Evolutionary conservation across 37 sponge, comb jelly and placozoan species (phyloP).

Genomic region (Hexactinellida sp.): DNA sequence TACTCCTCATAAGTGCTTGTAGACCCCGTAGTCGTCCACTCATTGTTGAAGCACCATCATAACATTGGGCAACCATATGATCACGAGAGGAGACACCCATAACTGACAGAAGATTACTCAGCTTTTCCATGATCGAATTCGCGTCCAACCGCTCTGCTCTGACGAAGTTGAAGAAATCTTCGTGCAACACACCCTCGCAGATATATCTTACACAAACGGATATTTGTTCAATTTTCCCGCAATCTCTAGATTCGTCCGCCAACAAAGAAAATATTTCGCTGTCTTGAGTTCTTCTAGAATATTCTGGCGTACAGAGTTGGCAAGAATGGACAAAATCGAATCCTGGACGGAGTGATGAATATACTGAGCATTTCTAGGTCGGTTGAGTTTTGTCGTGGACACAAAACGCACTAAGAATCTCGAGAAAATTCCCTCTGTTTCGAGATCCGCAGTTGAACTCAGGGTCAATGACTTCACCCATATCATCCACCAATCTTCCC

Average conservation of each 20-base stretch:
- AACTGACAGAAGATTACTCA: background rate
- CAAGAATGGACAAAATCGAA: background rate
- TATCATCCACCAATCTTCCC: background rate
- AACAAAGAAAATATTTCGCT: background rate
- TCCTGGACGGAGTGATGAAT: background rate
- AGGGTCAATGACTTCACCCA: background rate
- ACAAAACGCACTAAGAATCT: background rate
- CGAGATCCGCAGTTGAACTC: conserved; percentile 6
- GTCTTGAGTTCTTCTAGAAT: background rate
- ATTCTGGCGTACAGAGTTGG: background rate
- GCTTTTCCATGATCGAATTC: background rate
- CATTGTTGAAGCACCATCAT: background rate
- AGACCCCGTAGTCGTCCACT: background rate
- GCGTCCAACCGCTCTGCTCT: background rate
- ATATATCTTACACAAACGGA: background rate
- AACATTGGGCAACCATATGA: conserved; percentile 1
- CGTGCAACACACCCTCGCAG: background rate
- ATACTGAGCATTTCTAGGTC: conserved; percentile 12
- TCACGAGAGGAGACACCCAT: background rate
- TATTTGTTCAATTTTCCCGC: background rate
- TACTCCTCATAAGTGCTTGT: background rate
- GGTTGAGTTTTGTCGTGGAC: background rate
- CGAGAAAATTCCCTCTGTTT: conserved; percentile 9
- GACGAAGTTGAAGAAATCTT: conserved; percentile 13
- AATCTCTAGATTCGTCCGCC: background rate